Base-by-base conservation (phyloP, 1,140 invertebrate species). In the Venturia canescens region DNA sequence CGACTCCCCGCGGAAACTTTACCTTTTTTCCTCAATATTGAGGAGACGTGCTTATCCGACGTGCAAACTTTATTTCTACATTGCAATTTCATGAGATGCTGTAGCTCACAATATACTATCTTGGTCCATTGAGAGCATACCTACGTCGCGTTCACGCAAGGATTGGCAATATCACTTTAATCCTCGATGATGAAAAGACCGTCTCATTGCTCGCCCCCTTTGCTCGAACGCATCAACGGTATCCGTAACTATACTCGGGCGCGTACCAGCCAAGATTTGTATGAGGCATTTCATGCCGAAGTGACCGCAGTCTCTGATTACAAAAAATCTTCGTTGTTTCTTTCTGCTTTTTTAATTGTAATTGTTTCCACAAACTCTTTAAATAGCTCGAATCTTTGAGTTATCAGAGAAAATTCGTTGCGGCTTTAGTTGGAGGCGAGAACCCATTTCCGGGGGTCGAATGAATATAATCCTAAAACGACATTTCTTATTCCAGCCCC, bases 131-230 rank as follows among this genome's bases (percentile, higher is more conserved):
- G 38, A 44, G 38, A 44, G 38, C 38, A 53, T 53, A 53, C 50
- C 50, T 53, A n/a, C 50, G 50, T 53, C 50, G 18, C 50, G 50
- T 53, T 53, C 50, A 21, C 50, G 50, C 50, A 78, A 84, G 86
- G 83, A 86, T 87, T 84, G 86, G 85, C 87, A 89, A 89, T 89
- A 89, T 89, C 87, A 88, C 84, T 89, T 88, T 89, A 89, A 89
- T 89, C 88, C 88, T 81, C 80, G 79, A 83, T 89, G 87, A 89
- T 89, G 88, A 89, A 53, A 86, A 88, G 87, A 83, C 79, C 83
- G 83, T 82, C 85, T 84, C 83, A 84, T 80, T 79, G 80, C 83
- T 81, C 83, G 80, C 82, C 84, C 86, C 83, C 85, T 86, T 88
- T 21, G 50, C 50, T n/a, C 18, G 50, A 53, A 53, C 50, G 50